These are phyloP conservation scores for Heteronetta atricapilla DNA, from an alignment of 2,113 vertebrate species.

Conservation along the genomic window DNA sequence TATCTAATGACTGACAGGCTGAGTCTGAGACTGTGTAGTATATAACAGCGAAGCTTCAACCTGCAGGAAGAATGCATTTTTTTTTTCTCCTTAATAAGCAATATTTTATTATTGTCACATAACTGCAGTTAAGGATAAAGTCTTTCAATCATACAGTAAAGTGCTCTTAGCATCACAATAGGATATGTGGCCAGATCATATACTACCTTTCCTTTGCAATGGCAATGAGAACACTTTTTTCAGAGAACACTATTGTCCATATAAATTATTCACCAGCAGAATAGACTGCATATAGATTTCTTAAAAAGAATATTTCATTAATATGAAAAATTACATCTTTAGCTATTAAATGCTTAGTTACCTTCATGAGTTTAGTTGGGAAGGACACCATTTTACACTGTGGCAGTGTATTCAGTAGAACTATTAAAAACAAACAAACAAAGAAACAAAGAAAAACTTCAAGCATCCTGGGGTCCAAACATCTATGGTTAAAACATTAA, in stretches of 20 bases:
- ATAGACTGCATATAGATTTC: conserved; percentile 7
- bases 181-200: background rate
- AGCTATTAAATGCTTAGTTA: conserved; percentile 13
- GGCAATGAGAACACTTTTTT: background rate
- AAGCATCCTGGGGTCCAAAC: background rate
- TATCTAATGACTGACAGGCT: background rate
- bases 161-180: conserved; percentile 4
- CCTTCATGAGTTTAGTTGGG: background rate
- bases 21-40: background rate
- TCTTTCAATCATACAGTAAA: background rate
- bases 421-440: background rate
- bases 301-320: conserved; percentile 53
- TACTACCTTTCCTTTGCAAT: background rate
- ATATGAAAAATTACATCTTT: conserved; percentile 44
- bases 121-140: background rate
- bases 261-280: conserved; percentile 44
- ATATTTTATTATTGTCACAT: background rate
- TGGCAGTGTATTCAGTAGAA: background rate
- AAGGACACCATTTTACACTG: background rate
- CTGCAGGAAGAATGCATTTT: background rate
- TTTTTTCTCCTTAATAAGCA: background rate
- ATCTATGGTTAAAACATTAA: background rate
- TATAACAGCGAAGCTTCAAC: background rate
- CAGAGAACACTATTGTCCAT: background rate
- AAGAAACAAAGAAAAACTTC: background rate